Evolutionary conservation across 2,888 invertebrate species (phyloP).

Genomic region (Anticlea derivata): DNA sequence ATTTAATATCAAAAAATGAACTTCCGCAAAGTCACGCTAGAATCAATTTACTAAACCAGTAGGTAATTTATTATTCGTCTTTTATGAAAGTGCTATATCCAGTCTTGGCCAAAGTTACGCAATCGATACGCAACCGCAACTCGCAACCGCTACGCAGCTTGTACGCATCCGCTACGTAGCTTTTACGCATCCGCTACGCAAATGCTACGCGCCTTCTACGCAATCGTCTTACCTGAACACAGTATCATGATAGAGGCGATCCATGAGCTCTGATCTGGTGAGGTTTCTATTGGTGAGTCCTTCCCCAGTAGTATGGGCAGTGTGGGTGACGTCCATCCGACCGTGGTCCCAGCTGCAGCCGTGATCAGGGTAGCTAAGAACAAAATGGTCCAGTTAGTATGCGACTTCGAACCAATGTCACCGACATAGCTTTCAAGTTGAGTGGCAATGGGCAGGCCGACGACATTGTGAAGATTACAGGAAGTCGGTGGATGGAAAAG

Average conservation of each 20-base stretch:
- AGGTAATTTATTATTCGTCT: no score
- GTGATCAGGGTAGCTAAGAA: conserved; percentile 77
- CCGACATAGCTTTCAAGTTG: no score
- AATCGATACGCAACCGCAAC: neutral
- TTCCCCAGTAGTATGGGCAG: conserved; percentile 76
- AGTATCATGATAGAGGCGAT: conserved; percentile 86
- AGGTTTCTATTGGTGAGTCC: conserved; percentile 79
- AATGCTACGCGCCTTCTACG: neutral
- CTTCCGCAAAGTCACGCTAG: no score
- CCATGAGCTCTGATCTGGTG: conserved; percentile 85
- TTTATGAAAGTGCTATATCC: no score
- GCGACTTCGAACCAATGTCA: no score
- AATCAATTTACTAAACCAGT: no score
- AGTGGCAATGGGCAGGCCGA: no score
- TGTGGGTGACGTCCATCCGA: conserved; percentile 86
- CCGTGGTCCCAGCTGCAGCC: conserved; percentile 79
- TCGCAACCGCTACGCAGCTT: neutral
- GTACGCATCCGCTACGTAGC: neutral
- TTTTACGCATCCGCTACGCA: neutral
- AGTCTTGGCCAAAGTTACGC: no score
- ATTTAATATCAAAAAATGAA: no score
- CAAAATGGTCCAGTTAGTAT: neutral
- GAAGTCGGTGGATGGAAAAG: no score
- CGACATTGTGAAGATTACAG: no score
- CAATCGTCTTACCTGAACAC: conserved; percentile 71